Evolutionary conservation across 1,140 invertebrate genomes (phyloP).

Genomic region (Sinonovacula constricta): DNA sequence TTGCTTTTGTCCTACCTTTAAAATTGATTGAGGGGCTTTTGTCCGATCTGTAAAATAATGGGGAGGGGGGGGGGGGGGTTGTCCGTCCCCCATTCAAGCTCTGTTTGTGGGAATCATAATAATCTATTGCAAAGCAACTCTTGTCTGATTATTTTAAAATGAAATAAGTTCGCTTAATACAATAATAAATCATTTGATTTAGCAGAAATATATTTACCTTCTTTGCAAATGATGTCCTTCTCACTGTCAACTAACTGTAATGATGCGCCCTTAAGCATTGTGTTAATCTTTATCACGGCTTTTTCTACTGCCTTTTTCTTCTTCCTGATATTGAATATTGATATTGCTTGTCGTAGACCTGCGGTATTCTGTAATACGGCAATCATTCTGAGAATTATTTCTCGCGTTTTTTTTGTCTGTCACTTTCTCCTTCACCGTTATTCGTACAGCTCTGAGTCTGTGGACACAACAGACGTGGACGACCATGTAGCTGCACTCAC

Average conservation of each 20-base stretch:
- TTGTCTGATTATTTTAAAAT: background rate
- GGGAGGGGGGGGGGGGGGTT: too few relatives aligned
- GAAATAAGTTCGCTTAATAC: too few relatives aligned
- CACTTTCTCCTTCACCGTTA: slow-evolving; percentile 2
- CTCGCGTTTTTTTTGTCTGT: background rate
- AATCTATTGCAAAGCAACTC: background rate
- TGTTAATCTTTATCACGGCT: background rate
- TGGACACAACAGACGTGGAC: slow-evolving; percentile 3
- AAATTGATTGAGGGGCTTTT: too few relatives aligned
- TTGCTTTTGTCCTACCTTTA: too few relatives aligned
- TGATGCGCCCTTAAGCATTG: background rate
- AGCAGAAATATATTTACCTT: background rate
- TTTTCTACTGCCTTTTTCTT: background rate
- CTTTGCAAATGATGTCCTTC: background rate
- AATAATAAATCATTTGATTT: too few relatives aligned
- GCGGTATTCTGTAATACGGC: slow-evolving; percentile 1
- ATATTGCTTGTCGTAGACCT: background rate
- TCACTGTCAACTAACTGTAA: slow-evolving; percentile 6
- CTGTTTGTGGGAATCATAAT: too few relatives aligned
- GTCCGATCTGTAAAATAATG: too few relatives aligned
- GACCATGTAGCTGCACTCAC: slow-evolving; percentile 2
- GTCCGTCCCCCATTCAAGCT: too few relatives aligned
- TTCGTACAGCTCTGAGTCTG: background rate
- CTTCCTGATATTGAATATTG: background rate
- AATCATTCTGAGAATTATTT: slow-evolving; percentile 12